Percentiles rank a stretch among this genome's conserved stretches.
Evolutionary conservation across 2,797 vertebrate species (phyloP).

Genomic region (Eleutherodactylus coqui): DNA sequence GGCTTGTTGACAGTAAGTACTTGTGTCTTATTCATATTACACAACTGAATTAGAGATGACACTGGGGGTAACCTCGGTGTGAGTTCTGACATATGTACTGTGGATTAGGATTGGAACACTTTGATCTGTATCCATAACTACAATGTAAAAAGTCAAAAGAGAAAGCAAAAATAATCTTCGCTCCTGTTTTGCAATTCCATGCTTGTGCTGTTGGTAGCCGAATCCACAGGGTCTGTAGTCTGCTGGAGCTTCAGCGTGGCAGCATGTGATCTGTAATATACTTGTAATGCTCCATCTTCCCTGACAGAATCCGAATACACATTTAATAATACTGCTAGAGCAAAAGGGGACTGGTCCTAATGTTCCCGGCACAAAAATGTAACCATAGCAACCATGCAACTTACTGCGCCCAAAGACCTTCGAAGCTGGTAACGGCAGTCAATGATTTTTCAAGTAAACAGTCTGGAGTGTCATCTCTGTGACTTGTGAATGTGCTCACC

Average conservation of each 20-base stretch:
- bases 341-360: not conserved
- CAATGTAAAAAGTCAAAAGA: not conserved
- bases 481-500: too few species aligned
- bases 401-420: not conserved
- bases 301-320: not conserved
- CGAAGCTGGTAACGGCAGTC: not conserved
- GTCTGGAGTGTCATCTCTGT: not conserved
- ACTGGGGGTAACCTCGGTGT: not conserved
- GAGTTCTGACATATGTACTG: not conserved
- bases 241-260: not conserved
- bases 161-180: not conserved
- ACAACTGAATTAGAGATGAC: not conserved
- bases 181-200: not conserved
- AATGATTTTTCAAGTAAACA: not conserved
- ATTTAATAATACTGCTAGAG: not conserved
- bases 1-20: too few species aligned
- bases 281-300: slow-evolving; percentile 15
- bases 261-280: slow-evolving; percentile 19
- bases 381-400: slow-evolving; percentile 36
- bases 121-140: not conserved
- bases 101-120: not conserved
- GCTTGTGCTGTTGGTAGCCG: not conserved
- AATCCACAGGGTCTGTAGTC: not conserved
- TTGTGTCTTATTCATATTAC: not conserved
- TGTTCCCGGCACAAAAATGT: not conserved